Base-by-base conservation (phyloP, 1,140 invertebrate genomes). In the Trachymyrmex cornetzi region DNA sequence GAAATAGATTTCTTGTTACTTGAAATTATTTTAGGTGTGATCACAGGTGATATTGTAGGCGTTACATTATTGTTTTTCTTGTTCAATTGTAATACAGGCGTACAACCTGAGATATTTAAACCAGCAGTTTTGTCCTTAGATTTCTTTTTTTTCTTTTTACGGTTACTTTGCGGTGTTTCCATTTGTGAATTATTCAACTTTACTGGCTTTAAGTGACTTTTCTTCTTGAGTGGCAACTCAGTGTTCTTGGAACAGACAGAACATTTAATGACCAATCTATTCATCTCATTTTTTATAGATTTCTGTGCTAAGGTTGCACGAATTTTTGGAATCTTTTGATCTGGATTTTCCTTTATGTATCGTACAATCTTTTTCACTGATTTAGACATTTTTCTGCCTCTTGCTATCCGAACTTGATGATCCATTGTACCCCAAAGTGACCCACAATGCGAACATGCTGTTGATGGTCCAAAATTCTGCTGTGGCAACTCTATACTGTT, bases 381-480 rank as follows among this genome's bases (percentile, higher is more conserved):
- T 72, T 90, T 93, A 7, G 91, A 91, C n/a, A 63, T 19, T 77
- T 44, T 57, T 90, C 85, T 95, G 30, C 90, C 90, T 61, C 77
- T 69, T 66, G 61, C 14, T 81, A 95, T 86, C 77, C 92, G 91
- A 63, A 92, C 85, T 71, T 82, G 92, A 77, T 88, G 67, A 86
- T 93, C 85, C 38, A 88, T 77, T 27, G 91, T 90, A 12, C 38
- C 88, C 94, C 94, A 95, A 44, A 94, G 84, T 30, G 91, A 87
- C 64, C 94, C 94, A 72, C 95, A 95, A 86, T 94, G 77, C n/a
- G 82, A 84, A 84, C 95, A 95, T 91, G 95, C 94, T 4, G 81
- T 77, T 19, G 88, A 89, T 0, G 89, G 75, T 2, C 92, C 92
- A 91, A 95, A 95, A 85, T 87, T 82, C 85, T 92, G 71, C 50